These are phyloP conservation scores for Tethea ocularis DNA, from an alignment of 2,888 invertebrate species.

Conservation along the genomic window DNA sequence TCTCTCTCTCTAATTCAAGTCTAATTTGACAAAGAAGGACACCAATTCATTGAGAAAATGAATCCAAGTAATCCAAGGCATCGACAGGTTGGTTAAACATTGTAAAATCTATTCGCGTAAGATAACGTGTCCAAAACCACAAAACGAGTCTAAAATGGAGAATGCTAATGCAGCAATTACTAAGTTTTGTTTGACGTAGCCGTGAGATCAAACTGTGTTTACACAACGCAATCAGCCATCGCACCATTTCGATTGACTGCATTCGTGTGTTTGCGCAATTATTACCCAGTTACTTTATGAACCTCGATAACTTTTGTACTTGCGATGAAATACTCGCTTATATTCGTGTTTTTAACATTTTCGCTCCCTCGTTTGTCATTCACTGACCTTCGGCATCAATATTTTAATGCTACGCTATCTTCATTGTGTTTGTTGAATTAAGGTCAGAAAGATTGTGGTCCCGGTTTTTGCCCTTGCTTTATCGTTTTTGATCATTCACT, in stretches of 20 bases:
- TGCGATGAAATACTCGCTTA: not conserved
- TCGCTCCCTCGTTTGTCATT: slow-evolving; percentile 1
- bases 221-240: slow-evolving; percentile 40
- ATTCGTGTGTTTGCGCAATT: slow-evolving; percentile 7
- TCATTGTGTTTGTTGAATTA: slow-evolving; percentile 2
- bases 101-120: not conserved
- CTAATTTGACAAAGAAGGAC: not conserved
- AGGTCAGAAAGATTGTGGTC: slow-evolving; percentile 1
- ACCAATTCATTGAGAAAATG: not conserved
- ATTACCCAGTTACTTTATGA: slow-evolving; percentile 8
- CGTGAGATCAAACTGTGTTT: slow-evolving; percentile 51
- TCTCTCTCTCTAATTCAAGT: too few species aligned
- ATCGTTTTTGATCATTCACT: slow-evolving; percentile 10
- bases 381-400: slow-evolving; percentile 1
- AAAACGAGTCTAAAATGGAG: not conserved
- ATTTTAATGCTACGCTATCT: not conserved
- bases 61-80: not conserved
- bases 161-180: slow-evolving; percentile 33
- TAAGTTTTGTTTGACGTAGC: slow-evolving; percentile 40
- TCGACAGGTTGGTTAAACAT: not conserved
- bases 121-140: not conserved
- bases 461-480: slow-evolving; percentile 6
- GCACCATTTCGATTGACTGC: slow-evolving; percentile 38
- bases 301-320: slow-evolving; percentile 3
- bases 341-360: not conserved